phyloP scores from a whole-genome alignment of 1,140 invertebrate genomes.

The Yoshiicerus persimilis region DNA sequence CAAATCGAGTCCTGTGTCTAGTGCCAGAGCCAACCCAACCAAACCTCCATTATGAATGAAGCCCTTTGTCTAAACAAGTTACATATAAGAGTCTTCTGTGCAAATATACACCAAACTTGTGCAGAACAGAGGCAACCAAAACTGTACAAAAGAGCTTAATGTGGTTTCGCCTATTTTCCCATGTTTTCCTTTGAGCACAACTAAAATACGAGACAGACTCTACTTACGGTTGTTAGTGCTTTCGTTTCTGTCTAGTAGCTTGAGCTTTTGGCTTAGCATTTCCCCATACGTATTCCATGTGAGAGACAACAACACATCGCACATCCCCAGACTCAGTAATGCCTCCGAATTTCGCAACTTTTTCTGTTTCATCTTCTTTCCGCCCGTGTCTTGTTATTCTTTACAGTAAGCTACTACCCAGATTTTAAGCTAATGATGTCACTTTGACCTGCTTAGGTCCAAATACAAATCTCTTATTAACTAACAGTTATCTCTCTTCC shows the following conservation, averaged over 20 bases:
- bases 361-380: too few species aligned
- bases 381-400: too few species aligned
- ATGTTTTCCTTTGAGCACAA: not conserved
- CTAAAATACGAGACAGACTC: not conserved
- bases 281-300: not conserved
- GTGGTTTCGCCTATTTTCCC: not conserved
- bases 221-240: not conserved
- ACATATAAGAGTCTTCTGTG: not conserved
- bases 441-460: too few species aligned
- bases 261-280: not conserved
- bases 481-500: too few species aligned
- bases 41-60: not conserved
- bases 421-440: too few species aligned
- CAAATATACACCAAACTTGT: not conserved
- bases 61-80: not conserved
- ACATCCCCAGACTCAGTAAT: not conserved
- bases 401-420: too few species aligned
- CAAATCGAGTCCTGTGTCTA: not conserved
- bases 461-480: too few species aligned
- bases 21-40: not conserved
- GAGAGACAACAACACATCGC: not conserved
- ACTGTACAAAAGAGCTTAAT: not conserved
- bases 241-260: not conserved
- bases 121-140: not conserved
- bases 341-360: too few species aligned